Evolutionary conservation across 1,140 invertebrate species (phyloP), one percentile per base, ranked within the genome.

Genomic region (Cydia amplana): DNA sequence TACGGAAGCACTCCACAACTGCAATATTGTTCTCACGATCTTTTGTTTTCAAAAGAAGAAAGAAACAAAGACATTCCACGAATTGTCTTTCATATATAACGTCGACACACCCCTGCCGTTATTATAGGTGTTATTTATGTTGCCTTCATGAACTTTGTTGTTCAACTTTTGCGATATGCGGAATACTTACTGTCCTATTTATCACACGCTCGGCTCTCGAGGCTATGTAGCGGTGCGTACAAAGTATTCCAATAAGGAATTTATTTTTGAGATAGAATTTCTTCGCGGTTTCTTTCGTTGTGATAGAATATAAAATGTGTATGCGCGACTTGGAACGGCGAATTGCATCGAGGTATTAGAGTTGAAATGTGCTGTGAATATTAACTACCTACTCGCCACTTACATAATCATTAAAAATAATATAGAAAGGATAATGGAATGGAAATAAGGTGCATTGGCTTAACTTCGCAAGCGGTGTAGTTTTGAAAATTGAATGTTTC

Each of bases 141-240:
- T 40, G 32, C 65, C 65, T 70, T 70, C 23, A 70, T 70, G 65
- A 70, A 70, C 65, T 70, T 70, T 70, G 64, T 67, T 67, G 65
- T 70, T 40, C 65, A 40, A 70, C 32, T 70, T 70, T 70, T 43
- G 65, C 65, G 65, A 70, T 70, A 70, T 70, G 65, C 36, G 65
- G 65, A 40, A 70, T 70, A 70, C 65, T 70, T 40, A 20, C 28
- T 70, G 65, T 40, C 36, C n/a, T 70, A 70, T 70, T 70, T 70
- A 43, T 70, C 65, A 70, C 32, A 51, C 49, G 49, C 16, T 40
- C 49, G 65, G 18, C n/a, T 18, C 32, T 18, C 32, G 65, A 43
- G 65, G 65, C 32, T n/a, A 20, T 43, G 64, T 32, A 12, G 25
- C 25, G 20, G 63, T 64, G 63, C 28, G 64, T 14, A 18, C 16